phyloP scores from a whole-genome alignment of 2,113 vertebrate genomes.

The Hippotragus niger region DNA sequence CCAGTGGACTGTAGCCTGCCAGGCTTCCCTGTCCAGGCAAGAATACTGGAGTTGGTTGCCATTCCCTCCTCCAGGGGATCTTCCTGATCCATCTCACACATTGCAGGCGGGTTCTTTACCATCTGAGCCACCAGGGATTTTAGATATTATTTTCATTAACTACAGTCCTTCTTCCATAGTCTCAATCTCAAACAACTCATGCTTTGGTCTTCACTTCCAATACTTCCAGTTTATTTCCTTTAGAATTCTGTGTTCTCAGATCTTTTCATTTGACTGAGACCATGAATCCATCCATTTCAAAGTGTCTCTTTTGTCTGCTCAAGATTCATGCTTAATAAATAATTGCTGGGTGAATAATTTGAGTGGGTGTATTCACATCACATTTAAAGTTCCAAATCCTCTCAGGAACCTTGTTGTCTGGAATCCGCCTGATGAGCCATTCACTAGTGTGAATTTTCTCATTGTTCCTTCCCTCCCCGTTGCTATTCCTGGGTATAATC shows the following conservation, averaged over 20 bases:
- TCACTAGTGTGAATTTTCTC: not conserved
- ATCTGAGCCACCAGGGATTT: not conserved
- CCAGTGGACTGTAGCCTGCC: not conserved
- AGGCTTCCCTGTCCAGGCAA: not conserved
- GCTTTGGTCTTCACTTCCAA: not conserved
- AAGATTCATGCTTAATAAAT: not conserved
- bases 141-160: not conserved
- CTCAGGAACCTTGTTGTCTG: not conserved
- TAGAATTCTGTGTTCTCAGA: not conserved
- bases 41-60: not conserved
- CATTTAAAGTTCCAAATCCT: not conserved
- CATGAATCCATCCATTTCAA: not conserved
- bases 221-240: not conserved
- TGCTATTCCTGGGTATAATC: not conserved
- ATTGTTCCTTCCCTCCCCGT: not conserved
- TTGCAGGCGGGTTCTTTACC: not conserved
- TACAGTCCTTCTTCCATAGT: not conserved
- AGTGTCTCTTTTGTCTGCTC: not conserved
- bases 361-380: not conserved
- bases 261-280: not conserved
- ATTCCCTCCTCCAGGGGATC: not conserved
- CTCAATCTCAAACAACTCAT: not conserved
- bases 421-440: fast-evolving
- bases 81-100: not conserved
- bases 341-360: not conserved